These are phyloP conservation scores for Solea senegalensis DNA, from an alignment of 2,113 vertebrate genomes.

Conservation along the genomic window DNA sequence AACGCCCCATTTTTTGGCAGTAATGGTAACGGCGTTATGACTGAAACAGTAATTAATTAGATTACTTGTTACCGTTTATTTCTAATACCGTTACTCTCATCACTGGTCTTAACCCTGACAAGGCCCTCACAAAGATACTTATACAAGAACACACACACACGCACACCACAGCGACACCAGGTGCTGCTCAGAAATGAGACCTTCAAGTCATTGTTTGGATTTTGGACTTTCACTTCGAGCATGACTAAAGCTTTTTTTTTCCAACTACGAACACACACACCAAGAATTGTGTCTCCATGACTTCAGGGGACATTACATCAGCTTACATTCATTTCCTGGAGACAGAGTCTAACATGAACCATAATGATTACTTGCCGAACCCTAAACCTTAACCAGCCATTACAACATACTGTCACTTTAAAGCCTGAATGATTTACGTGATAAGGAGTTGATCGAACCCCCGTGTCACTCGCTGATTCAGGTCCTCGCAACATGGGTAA, in stretches of 20 bases:
- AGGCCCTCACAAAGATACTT: no score
- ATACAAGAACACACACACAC: no score
- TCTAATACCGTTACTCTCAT: no score
- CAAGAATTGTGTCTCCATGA: not conserved
- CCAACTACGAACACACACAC: conserved; percentile 23
- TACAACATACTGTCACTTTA: not conserved
- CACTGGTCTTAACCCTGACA: no score
- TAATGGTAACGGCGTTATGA: no score
- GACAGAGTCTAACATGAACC: not conserved
- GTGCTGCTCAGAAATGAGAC: conserved; percentile 33
- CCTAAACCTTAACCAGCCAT: not conserved
- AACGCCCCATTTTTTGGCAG: no score
- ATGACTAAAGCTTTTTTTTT: conserved; percentile 58
- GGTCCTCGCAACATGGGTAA: not conserved
- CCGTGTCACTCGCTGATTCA: no score
- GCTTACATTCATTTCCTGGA: not conserved
- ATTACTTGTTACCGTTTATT: no score
- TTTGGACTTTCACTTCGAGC: conserved; percentile 48
- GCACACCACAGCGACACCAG: conserved; percentile 52
- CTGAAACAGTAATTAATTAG: no score
- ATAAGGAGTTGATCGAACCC: no score
- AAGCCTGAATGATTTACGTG: not conserved
- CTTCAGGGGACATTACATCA: not conserved
- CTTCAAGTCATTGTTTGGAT: conserved; percentile 61
- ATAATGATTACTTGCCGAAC: not conserved